phyloP scores from a whole-genome alignment of 2,113 vertebrate species.

The Dasyurus viverrinus region DNA sequence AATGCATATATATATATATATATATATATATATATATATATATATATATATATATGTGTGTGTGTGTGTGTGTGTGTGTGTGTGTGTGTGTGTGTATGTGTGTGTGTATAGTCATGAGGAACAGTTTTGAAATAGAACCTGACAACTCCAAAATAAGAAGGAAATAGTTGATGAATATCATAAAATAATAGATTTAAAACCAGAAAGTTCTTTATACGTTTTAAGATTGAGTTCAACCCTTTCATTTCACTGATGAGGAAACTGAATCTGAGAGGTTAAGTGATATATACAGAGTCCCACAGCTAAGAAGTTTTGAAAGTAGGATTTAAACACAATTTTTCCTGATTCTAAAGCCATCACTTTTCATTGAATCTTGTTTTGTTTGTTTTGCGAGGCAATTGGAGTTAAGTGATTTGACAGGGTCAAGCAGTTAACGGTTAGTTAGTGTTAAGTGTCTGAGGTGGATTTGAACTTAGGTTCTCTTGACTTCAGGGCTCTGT shows the following conservation, averaged over 20 bases:
- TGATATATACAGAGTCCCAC: background rate
- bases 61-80: too few relatives aligned
- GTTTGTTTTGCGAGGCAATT: too few relatives aligned
- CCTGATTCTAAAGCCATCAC: background rate
- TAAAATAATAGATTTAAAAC: background rate
- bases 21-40: too few relatives aligned
- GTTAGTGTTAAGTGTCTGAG: too few relatives aligned
- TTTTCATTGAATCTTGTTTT: background rate
- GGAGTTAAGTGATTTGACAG: too few relatives aligned
- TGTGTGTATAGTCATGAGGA: background rate
- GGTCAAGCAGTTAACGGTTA: too few relatives aligned
- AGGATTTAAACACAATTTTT: background rate
- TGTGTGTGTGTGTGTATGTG: too few relatives aligned
- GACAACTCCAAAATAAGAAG: background rate
- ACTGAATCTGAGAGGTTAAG: background rate
- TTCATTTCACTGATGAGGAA: background rate
- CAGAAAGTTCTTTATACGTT: background rate
- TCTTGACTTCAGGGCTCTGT: too few relatives aligned
- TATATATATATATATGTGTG: too few relatives aligned
- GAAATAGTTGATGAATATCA: background rate
- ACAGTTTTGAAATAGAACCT: background rate
- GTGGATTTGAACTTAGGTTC: too few relatives aligned
- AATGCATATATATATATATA: too few relatives aligned
- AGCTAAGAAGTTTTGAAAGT: background rate
- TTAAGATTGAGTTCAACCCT: background rate